Evolutionary conservation across 2,797 vertebrate genomes (phyloP).

Genomic region (Neosilurus hyrtlii): DNA sequence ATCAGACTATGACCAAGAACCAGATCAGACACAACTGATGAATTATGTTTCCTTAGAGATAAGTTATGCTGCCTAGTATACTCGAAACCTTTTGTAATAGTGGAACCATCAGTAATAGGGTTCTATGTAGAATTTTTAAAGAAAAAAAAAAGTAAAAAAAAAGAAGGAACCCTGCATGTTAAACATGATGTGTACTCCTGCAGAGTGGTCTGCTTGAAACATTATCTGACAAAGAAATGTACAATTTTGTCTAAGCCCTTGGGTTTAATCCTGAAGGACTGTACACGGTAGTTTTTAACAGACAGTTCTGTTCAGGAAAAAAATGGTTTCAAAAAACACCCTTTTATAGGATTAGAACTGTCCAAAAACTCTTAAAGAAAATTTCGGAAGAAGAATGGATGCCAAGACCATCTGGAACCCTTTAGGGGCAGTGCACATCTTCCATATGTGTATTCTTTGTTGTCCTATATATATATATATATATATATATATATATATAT

Average conservation of each 20-base stretch:
- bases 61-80: neutral
- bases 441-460: neutral
- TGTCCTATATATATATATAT: neutral
- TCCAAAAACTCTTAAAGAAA: neutral
- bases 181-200: neutral
- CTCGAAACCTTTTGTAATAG: neutral
- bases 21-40: neutral
- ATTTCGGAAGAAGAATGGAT: neutral
- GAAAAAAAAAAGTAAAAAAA: neutral
- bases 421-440: neutral
- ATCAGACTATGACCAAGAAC: too few relatives aligned
- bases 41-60: neutral
- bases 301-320: neutral
- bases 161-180: neutral
- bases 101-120: neutral
- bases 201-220: neutral
- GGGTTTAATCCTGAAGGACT: too few relatives aligned
- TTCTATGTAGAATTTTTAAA: neutral
- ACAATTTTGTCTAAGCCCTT: too few relatives aligned
- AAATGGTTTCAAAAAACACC: neutral
- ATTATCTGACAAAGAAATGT: neutral
- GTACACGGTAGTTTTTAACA: too few relatives aligned
- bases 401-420: neutral
- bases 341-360: neutral
- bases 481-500: too few relatives aligned